Percentiles rank a stretch among this genome's conserved stretches.
These are phyloP conservation scores for Trissoscelio sp. DNA, from an alignment of 2,888 invertebrate genomes.

Conservation along the genomic window DNA sequence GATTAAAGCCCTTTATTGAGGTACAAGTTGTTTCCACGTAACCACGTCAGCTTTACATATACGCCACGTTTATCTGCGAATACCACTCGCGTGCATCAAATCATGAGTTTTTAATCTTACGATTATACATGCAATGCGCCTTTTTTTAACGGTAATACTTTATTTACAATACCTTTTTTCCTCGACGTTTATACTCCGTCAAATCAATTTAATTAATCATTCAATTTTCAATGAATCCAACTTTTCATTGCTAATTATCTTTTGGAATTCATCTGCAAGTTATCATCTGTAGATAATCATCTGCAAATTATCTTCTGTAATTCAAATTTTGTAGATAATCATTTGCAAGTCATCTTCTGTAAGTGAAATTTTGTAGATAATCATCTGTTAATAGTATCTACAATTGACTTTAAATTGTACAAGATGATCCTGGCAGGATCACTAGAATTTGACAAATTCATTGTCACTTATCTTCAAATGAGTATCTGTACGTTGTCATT, in stretches of 20 bases:
- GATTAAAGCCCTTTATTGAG: constrained; percentile 51
- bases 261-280: too few species aligned
- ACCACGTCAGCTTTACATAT: constrained; percentile 60
- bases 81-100: constrained; percentile 60
- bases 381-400: too few species aligned
- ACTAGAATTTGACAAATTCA: too few species aligned
- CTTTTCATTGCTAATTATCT: constrained; percentile 29
- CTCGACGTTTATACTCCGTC: constrained; percentile 15
- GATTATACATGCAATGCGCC: constrained; percentile 52
- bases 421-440: too few species aligned
- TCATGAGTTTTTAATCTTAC: constrained; percentile 61
- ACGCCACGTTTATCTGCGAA: constrained; percentile 45
- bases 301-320: too few species aligned
- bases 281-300: too few species aligned
- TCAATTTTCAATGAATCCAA: constrained; percentile 25
- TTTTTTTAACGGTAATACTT: constrained; percentile 41
- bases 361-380: too few species aligned
- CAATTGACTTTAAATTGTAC: too few species aligned
- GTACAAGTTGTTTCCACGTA: constrained; percentile 64
- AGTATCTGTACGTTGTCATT: too few species aligned
- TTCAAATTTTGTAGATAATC: too few species aligned
- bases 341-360: too few species aligned
- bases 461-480: too few species aligned
- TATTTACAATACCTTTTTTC: constrained; percentile 43
- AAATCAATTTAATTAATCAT: constrained; percentile 51